These are phyloP conservation scores for Drosophila setosimentum DNA, from an alignment of 2,888 invertebrate genomes.

Conservation along the genomic window DNA sequence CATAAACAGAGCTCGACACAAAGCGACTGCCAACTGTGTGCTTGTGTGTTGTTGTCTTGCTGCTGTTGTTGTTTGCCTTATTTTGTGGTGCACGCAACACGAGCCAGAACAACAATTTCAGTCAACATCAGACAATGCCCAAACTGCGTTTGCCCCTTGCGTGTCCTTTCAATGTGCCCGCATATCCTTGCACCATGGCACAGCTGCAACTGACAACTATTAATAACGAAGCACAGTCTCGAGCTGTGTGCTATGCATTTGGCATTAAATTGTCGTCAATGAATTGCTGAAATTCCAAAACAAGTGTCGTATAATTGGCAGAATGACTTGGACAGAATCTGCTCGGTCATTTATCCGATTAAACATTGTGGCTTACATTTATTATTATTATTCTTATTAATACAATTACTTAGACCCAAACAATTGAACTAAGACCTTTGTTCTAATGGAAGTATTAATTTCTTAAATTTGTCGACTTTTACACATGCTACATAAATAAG, in stretches of 20 bases:
- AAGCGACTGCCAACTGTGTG: constrained; percentile 5
- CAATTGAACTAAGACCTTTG: background rate
- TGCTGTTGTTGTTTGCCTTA: constrained; percentile 53
- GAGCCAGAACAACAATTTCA: constrained; percentile 40
- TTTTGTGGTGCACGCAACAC: constrained; percentile 65
- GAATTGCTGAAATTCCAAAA: constrained; percentile 44
- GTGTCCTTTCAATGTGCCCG: constrained; percentile 15
- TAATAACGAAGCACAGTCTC: constrained; percentile 47
- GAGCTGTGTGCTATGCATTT: constrained; percentile 41
- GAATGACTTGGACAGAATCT: background rate
- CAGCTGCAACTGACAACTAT: constrained; percentile 70
- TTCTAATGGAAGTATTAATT: background rate
- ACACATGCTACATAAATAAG: background rate
- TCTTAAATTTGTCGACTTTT: background rate
- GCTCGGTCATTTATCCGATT: background rate
- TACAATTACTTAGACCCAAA: background rate
- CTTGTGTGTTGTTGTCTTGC: background rate
- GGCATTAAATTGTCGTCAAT: constrained; percentile 54
- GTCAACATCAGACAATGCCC: constrained; percentile 27
- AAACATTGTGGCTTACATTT: constrained; percentile 26
- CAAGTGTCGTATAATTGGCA: constrained; percentile 38
- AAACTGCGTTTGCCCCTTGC: constrained; percentile 31
- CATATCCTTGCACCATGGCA: constrained; percentile 29
- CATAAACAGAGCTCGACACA: constrained; percentile 9
- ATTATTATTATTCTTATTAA: constrained; percentile 23